Evolutionary conservation across 1,140 invertebrate genomes (phyloP), one percentile per base, ranked within the genome.

Genomic region (Nebria ingens): DNA sequence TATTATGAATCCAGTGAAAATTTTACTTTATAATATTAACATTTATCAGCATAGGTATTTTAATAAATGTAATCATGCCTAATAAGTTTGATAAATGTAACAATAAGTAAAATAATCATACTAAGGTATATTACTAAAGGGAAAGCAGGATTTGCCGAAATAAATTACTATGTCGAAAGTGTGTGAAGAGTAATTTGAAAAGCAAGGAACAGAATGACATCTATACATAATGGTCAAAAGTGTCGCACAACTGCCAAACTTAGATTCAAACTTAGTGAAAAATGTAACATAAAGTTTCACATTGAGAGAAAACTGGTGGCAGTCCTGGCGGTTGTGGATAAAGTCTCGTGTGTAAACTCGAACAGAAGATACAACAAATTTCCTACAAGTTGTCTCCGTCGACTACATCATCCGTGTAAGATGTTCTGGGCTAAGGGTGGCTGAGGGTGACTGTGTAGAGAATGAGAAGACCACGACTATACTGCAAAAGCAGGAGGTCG

Each of bases 321-420:
- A n/a, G n/a, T n/a, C n/a, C n/a, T n/a, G n/a, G n/a, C n/a, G n/a
- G n/a, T n/a, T n/a, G 40, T 17, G 17, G 40, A 45, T 45, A 45
- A 9, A 45, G 40, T 45, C 40, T 17, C 40, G 17, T 45, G 40
- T 45, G 40, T 34, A 34, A 34, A 34, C 25, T 34, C 25, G 6
- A 34, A 34, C 25, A 45, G 40, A 45, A 45, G 40, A 45, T 45
- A 45, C 40, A 45, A 45, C 40, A 45, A 45, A 45, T 45, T 45
- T 17, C 40, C 17, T 45, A 45, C 40, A 45, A 45, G 40, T 45
- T 45, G 40, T 17, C 40, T 45, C 40, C 40, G 9, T 11, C 25
- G 25, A 34, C 25, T 34, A 34, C 40, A 17, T 45, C 3, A 45
- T 12, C 40, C 40, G 15, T 45, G 40, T 17, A 45, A 6, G 25